Evolutionary conservation across 2,113 vertebrate species (phyloP), one percentile per base, ranked within the genome.

Genomic region (Ophthalmotilapia sp.): DNA sequence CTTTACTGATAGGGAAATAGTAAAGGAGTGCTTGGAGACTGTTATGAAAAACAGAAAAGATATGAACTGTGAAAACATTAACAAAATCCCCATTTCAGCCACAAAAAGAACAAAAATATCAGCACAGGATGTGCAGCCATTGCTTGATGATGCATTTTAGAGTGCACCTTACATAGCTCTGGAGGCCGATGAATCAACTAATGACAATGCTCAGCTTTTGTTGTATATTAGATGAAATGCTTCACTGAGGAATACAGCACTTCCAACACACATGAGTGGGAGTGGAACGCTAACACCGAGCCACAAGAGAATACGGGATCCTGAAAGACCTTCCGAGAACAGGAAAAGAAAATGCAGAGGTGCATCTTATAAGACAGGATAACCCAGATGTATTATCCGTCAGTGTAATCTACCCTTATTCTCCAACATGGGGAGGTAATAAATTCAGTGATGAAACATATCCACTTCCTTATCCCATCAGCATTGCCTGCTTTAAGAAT

Each of bases 301-400:
- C 29, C 26, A 19, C 6, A 19, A 29, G 45, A 77, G 73, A 6
- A 9, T 19, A 49, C 26, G 10, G 23, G 10, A 26, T 75, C 70
- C 70, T 3, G 42, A 49, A 49, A 49, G 23, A 49, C 6, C 42
- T 29, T 75, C 23, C 9, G 19, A 31, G 31, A 19, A 49, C 42
- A 49, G 40, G 70, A 49, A 75, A 75, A 75, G 42, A 49, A 49
- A 47, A 45, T 26, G 65, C 38, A 75, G 23, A 75, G 42, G 70
- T 75, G 70, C 15, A 9, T 75, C 70, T 31, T 75, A 49, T 75
- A 29, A 75, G 23, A 0, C 23, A 49, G 42, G 70, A 75, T 75
- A 75, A 49, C 15, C 42, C 15, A 75, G 42, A 47, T 75, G 14
- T 29, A 47, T 75, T 47, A 75, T 47, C 42, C 42, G 29, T 29